Percentiles rank a stretch among this genome's conserved stretches.
These are phyloP conservation scores for Ectemnius continuus DNA, from an alignment of 2,888 invertebrate genomes.

Conservation along the genomic window DNA sequence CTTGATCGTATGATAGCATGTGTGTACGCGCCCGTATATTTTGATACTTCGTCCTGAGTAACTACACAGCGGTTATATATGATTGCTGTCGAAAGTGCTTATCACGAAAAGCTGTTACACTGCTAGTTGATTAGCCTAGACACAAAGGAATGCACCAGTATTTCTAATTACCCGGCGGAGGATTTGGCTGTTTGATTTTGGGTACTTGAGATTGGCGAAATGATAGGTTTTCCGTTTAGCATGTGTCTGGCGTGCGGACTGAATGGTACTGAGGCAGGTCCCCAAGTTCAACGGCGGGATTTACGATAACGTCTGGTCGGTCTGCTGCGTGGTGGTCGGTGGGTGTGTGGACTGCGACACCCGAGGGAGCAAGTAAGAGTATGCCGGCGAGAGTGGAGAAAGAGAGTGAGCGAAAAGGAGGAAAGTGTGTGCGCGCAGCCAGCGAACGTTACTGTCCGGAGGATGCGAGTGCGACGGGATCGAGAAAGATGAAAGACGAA, in stretches of 20 bases:
- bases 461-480: conserved; percentile 3
- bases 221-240: too few species aligned
- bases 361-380: not conserved
- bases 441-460: not conserved
- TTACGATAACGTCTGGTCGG: not conserved
- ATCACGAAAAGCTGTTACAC: too few species aligned
- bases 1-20: too few species aligned
- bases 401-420: not conserved
- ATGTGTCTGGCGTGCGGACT: not conserved
- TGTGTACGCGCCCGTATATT: too few species aligned
- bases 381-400: not conserved
- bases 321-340: not conserved
- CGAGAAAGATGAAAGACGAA: conserved; percentile 6
- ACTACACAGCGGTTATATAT: too few species aligned
- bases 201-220: too few species aligned
- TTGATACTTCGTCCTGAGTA: too few species aligned
- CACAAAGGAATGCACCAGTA: too few species aligned
- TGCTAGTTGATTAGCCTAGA: too few species aligned
- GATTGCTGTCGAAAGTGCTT: too few species aligned
- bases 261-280: not conserved
- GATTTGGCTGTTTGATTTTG: too few species aligned
- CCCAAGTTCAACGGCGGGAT: conserved; percentile 4
- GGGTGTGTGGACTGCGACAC: not conserved
- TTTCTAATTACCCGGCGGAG: too few species aligned
- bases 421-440: not conserved